phyloP scores from a whole-genome alignment of 2,113 vertebrate genomes.

The Otis tarda region DNA sequence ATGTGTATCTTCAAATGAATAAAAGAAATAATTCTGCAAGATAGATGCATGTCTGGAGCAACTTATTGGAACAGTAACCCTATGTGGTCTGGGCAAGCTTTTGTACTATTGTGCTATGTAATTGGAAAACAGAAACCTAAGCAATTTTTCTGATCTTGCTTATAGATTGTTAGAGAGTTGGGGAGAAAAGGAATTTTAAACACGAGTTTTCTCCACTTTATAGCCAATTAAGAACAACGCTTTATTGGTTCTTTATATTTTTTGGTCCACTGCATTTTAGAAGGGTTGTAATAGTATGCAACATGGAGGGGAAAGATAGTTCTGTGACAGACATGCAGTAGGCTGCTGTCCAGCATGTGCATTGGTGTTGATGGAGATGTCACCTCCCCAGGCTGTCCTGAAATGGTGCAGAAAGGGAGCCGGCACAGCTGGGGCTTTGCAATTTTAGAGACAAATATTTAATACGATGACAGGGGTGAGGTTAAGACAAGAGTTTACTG shows the following conservation, averaged over 20 bases:
- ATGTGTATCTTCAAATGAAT: neutral
- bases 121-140: neutral
- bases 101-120: neutral
- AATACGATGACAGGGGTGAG: neutral
- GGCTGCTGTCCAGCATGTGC: neutral
- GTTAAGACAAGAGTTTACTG: neutral
- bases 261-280: neutral
- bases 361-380: neutral
- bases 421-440: neutral
- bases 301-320: neutral
- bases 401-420: neutral
- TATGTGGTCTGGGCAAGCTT: neutral
- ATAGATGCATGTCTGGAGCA: neutral
- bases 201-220: neutral
- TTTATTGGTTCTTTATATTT: neutral
- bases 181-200: neutral
- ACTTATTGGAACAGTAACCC: neutral
- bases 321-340: neutral
- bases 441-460: neutral
- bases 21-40: neutral
- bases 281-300: neutral
- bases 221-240: neutral
- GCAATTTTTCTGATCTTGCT: neutral
- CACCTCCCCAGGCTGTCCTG: neutral
- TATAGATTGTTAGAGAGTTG: neutral